Evolutionary conservation across 2,113 vertebrate genomes (phyloP).

Genomic region (Gobio gobio): DNA sequence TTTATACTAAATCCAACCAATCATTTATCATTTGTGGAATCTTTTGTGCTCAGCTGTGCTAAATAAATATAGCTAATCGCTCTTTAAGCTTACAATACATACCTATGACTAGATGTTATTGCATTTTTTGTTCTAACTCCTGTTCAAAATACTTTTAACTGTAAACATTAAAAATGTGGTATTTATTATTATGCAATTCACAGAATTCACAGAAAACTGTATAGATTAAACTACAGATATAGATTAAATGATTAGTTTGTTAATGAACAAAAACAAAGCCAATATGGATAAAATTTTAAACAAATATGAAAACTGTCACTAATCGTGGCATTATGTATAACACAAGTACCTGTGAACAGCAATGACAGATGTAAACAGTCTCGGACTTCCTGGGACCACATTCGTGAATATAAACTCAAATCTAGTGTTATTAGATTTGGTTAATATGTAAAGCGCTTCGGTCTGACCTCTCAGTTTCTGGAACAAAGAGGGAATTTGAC

Average conservation of each 20-base stretch:
- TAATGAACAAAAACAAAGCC: background rate
- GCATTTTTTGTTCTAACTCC: too few relatives aligned
- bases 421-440: constrained; percentile 94
- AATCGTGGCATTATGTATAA: background rate
- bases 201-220: too few relatives aligned
- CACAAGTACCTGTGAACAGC: constrained; percentile 91
- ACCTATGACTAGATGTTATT: too few relatives aligned
- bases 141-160: background rate
- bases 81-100: too few relatives aligned
- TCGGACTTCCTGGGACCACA: constrained; percentile 93
- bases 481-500: constrained; percentile 23
- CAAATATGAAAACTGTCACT: background rate
- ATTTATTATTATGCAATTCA: background rate
- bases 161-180: background rate
- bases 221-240: background rate
- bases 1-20: background rate
- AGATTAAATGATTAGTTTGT: background rate
- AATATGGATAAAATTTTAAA: too few relatives aligned
- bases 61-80: background rate
- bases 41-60: too few relatives aligned
- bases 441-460: constrained; percentile 97
- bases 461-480: constrained; percentile 98
- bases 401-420: constrained; percentile 99
- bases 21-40: background rate
- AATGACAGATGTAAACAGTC: constrained; percentile 98